Conservation (phyloP, 2,113 vertebrate species). For the Puffinus mauretanicus region DNA sequence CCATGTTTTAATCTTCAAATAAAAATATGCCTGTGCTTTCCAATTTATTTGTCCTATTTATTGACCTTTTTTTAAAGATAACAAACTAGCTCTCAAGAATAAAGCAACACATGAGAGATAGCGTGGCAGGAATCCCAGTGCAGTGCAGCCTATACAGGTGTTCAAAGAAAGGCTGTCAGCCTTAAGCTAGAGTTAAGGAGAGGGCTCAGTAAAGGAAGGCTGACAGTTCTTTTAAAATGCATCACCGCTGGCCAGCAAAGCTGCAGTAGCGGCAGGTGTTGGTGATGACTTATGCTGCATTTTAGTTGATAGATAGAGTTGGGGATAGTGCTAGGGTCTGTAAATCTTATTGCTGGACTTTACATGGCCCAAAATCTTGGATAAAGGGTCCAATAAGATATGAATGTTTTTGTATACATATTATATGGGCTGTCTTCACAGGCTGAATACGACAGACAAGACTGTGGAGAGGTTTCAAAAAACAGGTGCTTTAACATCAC, state of each 20-base stretch:
- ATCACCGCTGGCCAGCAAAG: background rate
- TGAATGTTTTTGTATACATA: accelerated
- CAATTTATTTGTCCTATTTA: background rate
- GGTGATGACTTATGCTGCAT: background rate
- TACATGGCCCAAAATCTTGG: background rate
- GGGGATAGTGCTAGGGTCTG: background rate
- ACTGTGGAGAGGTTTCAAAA: background rate
- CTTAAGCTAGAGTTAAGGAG: background rate
- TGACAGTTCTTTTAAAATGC: background rate
- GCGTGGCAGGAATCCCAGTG: background rate
- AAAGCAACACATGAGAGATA: background rate
- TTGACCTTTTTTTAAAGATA: background rate
- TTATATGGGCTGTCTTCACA: background rate
- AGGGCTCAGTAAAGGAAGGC: background rate
- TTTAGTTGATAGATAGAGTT: background rate
- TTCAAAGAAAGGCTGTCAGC: background rate
- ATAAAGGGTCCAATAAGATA: background rate
- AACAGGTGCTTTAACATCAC: background rate
- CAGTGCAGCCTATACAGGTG: background rate
- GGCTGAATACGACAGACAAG: background rate
- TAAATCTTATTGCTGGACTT: background rate
- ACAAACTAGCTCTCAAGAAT: background rate
- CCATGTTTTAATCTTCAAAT: background rate
- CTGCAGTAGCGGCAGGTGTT: background rate
- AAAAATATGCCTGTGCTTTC: background rate